These are phyloP conservation scores for Ciconia stormi DNA, from an alignment of 2,113 vertebrate species.

Conservation along the genomic window DNA sequence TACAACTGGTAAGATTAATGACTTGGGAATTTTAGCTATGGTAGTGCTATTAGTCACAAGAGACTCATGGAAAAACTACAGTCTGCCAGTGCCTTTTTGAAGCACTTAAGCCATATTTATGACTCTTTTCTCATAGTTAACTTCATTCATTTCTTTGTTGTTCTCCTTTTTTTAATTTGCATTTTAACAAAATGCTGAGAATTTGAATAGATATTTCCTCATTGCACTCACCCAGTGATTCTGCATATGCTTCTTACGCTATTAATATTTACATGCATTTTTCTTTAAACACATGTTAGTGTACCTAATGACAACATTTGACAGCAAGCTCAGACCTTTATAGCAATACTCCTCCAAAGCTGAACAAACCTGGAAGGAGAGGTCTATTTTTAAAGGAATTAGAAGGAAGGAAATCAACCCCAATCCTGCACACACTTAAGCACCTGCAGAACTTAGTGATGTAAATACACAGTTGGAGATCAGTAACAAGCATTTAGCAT, in stretches of 20 bases:
- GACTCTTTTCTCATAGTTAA: not conserved
- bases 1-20: not conserved
- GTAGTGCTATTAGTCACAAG: not conserved
- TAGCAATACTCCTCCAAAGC: not conserved
- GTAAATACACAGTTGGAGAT: slow-evolving; percentile 9
- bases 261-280: not conserved
- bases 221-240: not conserved
- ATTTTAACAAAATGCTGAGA: not conserved
- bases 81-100: not conserved
- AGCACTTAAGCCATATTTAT: not conserved
- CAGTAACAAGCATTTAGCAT: not conserved
- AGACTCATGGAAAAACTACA: not conserved
- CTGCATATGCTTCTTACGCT: not conserved
- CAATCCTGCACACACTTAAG: not conserved
- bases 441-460: slow-evolving; percentile 14
- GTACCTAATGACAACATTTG: not conserved
- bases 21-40: not conserved
- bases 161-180: not conserved
- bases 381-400: slow-evolving; percentile 6
- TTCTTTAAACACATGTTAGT: not conserved
- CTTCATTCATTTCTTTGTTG: not conserved
- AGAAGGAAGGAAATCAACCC: not conserved
- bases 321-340: not conserved
- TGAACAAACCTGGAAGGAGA: not conserved
- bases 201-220: not conserved